Evolutionary conservation across 2,888 invertebrate species (phyloP).

Genomic region (Hyposoter didymator): DNA sequence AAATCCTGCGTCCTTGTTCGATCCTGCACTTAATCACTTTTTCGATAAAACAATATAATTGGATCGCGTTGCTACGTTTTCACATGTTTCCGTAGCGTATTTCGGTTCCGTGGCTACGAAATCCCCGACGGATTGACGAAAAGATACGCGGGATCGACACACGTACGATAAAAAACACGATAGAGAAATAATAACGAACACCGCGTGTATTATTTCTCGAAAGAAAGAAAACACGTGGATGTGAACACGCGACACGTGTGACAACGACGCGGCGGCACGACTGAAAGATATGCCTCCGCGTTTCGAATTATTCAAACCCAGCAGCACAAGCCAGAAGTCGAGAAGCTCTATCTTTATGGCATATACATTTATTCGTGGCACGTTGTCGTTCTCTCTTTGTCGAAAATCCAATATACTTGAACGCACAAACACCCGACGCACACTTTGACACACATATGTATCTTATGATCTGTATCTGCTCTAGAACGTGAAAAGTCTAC

Average conservation of each 20-base stretch:
- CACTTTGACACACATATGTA: slow-evolving; percentile 12
- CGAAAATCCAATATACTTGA: slow-evolving; percentile 17
- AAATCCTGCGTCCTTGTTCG: background rate
- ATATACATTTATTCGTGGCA: slow-evolving; percentile 1
- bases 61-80: background rate
- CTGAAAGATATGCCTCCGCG: background rate
- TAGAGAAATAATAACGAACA: background rate
- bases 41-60: background rate
- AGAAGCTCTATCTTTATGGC: slow-evolving; percentile 15
- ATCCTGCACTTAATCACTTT: background rate
- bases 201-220: background rate
- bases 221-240: background rate
- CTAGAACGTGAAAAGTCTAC: background rate
- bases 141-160: background rate
- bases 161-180: background rate
- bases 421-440: background rate
- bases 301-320: slow-evolving; percentile 8
- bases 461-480: background rate
- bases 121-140: background rate
- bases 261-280: slow-evolving; percentile 5
- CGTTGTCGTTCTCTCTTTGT: slow-evolving; percentile 5
- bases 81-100: background rate
- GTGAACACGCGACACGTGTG: background rate
- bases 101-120: background rate
- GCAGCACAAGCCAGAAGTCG: slow-evolving; percentile 1